Conservation (phyloP, 2,113 vertebrate genomes). For the Zosterops lateralis region DNA sequence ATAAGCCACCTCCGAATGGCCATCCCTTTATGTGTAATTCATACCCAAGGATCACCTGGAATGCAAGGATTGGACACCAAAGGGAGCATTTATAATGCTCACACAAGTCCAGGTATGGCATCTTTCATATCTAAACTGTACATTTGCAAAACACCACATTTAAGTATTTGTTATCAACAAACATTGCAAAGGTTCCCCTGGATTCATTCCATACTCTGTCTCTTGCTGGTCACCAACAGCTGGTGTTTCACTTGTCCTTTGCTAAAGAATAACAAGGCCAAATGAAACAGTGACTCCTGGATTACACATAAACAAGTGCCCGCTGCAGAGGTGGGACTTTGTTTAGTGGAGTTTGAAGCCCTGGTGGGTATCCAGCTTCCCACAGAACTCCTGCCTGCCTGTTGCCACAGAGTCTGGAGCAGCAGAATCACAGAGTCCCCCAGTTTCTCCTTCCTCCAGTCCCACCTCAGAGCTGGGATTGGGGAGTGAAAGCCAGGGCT, state of each 20-base stretch:
- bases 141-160: background rate
- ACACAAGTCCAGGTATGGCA: background rate
- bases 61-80: background rate
- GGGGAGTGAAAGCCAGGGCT: background rate
- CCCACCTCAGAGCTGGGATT: background rate
- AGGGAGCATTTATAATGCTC: background rate
- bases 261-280: background rate
- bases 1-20: background rate
- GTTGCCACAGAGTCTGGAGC: background rate
- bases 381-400: fast-evolving
- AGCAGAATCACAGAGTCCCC: background rate
- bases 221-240: background rate
- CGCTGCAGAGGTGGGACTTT: fast-evolving
- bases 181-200: background rate
- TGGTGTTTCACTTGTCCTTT: background rate
- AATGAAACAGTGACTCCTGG: background rate
- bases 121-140: background rate
- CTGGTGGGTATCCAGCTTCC: background rate
- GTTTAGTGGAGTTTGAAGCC: background rate
- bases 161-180: background rate
- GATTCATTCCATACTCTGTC: background rate
- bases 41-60: fast-evolving
- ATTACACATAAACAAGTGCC: background rate
- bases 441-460: background rate
- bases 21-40: background rate